A percentile compares a stretch with the other conserved stretches of the same genome.
These are phyloP conservation scores for Eugnorisma glareosa DNA, from an alignment of 2,888 invertebrate species.

Conservation along the genomic window DNA sequence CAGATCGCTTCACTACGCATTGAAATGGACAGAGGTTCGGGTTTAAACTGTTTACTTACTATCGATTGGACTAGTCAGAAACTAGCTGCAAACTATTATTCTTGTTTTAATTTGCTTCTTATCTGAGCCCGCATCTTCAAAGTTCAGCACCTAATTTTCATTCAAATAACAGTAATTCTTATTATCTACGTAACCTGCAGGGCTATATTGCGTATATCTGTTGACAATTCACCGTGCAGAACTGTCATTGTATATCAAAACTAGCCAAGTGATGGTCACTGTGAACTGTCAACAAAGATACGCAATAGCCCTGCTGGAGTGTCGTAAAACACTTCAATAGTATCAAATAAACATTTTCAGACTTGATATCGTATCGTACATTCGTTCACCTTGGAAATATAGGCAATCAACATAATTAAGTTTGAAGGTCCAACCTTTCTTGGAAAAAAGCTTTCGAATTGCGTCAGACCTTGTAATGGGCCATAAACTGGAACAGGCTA, in stretches of 20 bases:
- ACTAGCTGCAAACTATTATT: not conserved
- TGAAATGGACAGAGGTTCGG: slow-evolving; percentile 92
- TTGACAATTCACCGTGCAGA: too few relatives aligned
- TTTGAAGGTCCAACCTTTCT: slow-evolving; percentile 47
- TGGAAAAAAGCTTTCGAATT: slow-evolving; percentile 44
- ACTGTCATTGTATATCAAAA: too few relatives aligned
- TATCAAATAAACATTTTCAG: slow-evolving; percentile 37
- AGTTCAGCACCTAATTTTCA: not conserved
- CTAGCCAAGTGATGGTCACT: too few relatives aligned
- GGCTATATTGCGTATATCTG: too few relatives aligned
- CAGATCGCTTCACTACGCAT: slow-evolving; percentile 92
- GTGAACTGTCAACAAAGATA: too few relatives aligned
- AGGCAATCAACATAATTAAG: slow-evolving; percentile 42
- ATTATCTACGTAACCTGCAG: not conserved
- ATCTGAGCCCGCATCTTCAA: not conserved
- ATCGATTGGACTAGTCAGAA: not conserved
- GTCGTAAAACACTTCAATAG: slow-evolving; percentile 12
- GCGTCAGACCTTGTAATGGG: slow-evolving; percentile 31
- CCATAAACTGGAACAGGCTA: slow-evolving; percentile 9
- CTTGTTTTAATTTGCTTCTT: not conserved
- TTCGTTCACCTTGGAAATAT: slow-evolving; percentile 50
- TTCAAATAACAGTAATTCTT: not conserved
- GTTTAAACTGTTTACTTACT: slow-evolving; percentile 38
- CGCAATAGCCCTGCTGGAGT: too few relatives aligned
- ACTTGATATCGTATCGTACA: slow-evolving; percentile 10